Conservation (phyloP, 2,888 invertebrate genomes). For the Tachina lurida region DNA sequence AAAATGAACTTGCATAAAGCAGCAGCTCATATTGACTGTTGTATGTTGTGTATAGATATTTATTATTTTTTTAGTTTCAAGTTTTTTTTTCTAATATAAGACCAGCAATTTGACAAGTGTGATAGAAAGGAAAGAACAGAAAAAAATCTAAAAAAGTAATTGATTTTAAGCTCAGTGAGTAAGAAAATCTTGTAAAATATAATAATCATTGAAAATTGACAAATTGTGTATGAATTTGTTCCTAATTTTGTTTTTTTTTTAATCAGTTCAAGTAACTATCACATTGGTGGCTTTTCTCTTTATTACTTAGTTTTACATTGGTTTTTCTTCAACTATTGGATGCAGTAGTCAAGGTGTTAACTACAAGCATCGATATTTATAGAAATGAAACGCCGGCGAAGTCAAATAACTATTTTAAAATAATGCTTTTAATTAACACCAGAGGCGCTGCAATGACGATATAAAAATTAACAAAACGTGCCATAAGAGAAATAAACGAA, state of each 20-base stretch:
- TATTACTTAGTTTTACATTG: not conserved
- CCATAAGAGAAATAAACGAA: no score
- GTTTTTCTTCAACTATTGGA: not conserved
- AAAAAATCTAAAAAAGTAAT: slow-evolving; percentile 40
- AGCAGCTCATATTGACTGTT: slow-evolving; percentile 38
- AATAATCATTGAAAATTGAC: slow-evolving; percentile 45
- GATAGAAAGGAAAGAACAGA: slow-evolving; percentile 9
- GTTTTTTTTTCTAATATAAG: slow-evolving; percentile 1
- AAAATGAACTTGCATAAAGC: slow-evolving; percentile 53
- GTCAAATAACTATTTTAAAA: not conserved
- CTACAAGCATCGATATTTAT: not conserved
- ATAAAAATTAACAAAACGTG: no score
- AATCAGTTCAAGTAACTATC: not conserved
- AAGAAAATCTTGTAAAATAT: slow-evolving; percentile 43
- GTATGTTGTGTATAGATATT: slow-evolving; percentile 31
- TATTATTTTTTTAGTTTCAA: slow-evolving; percentile 14
- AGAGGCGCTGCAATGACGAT: no score
- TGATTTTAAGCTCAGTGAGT: slow-evolving; percentile 54
- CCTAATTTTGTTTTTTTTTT: slow-evolving; percentile 13
- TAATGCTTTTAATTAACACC: no score
- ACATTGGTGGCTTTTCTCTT: slow-evolving; percentile 3
- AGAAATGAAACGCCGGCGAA: not conserved
- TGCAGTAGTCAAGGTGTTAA: not conserved
- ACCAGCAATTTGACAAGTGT: slow-evolving; percentile 51
- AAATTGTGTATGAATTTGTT: slow-evolving; percentile 40